Conservation (phyloP, 2,113 vertebrate genomes). For the Pelvicachromis taeniatus region DNA sequence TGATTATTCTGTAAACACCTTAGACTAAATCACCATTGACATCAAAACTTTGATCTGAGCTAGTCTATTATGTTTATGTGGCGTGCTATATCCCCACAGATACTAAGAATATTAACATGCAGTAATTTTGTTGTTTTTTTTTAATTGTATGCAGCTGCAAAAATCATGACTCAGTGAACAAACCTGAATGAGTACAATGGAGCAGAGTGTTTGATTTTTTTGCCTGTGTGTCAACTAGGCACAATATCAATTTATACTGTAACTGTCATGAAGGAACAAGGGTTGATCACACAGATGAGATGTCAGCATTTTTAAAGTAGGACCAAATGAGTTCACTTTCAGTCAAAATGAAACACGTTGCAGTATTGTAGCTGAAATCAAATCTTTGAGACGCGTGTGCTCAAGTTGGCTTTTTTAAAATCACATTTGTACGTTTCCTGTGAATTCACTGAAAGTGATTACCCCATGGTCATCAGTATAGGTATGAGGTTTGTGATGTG, state of each 20-base stretch:
- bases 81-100: background rate
- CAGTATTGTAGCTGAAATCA: background rate
- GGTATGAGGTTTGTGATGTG: background rate
- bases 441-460: constrained; percentile 44
- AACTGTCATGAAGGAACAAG: constrained; percentile 52
- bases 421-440: background rate
- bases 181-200: background rate
- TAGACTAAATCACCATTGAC: background rate
- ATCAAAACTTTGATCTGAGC: background rate
- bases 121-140: background rate
- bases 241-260: constrained; percentile 40
- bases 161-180: background rate
- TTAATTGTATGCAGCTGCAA: background rate
- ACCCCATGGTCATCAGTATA: background rate
- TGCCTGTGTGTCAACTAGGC: background rate
- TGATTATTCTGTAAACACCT: background rate
- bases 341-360: background rate
- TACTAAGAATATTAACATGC: background rate
- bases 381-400: background rate
- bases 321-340: constrained; percentile 35
- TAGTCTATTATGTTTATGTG: background rate
- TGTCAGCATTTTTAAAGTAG: background rate
- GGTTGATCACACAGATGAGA: constrained; percentile 19
- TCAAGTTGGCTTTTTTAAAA: background rate
- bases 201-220: background rate